Conservation (phyloP, 2,113 vertebrate genomes). For the Mugil cephalus region DNA sequence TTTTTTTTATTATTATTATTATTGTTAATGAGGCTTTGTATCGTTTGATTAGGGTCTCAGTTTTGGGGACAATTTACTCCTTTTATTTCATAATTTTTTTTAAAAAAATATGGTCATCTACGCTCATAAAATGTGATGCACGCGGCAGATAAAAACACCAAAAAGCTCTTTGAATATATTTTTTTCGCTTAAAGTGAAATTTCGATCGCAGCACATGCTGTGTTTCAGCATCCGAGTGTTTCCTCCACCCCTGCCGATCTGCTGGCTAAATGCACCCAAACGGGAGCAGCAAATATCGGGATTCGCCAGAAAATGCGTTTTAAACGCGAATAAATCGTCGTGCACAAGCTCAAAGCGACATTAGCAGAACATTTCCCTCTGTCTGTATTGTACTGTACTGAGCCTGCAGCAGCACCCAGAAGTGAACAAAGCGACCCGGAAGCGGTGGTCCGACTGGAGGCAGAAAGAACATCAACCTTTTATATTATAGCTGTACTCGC, state of each 20-base stretch:
- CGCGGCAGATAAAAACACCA: background rate
- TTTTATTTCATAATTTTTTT: too few species aligned
- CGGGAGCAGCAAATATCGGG: background rate
- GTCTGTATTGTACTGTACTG: slow-evolving; percentile 6
- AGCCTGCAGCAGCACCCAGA: slow-evolving; percentile 87
- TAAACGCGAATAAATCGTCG: slow-evolving; percentile 33
- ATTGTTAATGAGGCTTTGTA: too few species aligned
- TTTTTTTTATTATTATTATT: too few species aligned
- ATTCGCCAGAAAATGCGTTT: background rate
- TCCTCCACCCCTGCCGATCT: slow-evolving; percentile 1
- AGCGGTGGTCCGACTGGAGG: slow-evolving; percentile 87
- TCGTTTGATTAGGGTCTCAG: too few species aligned
- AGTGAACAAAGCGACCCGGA: slow-evolving; percentile 95
- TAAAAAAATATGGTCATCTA: too few species aligned
- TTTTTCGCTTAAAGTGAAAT: too few species aligned
- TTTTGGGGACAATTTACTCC: too few species aligned
- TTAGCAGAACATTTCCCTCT: slow-evolving; percentile 22
- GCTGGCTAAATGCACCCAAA: background rate
- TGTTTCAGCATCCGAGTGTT: background rate
- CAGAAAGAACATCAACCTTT: slow-evolving; percentile 84
- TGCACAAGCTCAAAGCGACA: slow-evolving; percentile 16
- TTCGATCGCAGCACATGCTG: too few species aligned
- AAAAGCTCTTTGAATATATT: background rate
- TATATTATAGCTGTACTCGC: slow-evolving; percentile 79
- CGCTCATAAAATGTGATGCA: too few species aligned